phyloP scores from a whole-genome alignment of 1,140 invertebrate species.

The Drosophila santomea region DNA sequence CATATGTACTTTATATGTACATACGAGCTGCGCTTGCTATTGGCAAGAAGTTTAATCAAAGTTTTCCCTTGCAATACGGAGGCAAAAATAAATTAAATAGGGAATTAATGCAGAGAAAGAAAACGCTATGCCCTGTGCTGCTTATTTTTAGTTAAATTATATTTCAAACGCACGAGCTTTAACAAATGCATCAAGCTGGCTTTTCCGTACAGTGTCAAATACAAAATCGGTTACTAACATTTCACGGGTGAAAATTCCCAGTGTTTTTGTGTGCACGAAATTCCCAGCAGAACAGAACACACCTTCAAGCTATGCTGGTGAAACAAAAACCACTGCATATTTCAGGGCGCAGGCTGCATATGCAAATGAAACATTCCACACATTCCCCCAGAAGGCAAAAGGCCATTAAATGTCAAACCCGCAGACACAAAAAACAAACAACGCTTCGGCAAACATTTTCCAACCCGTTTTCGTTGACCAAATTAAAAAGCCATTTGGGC shows the following conservation, averaged over 20 bases:
- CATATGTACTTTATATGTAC: slow-evolving; percentile 1
- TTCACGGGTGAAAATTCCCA: background rate
- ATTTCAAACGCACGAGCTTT: no score
- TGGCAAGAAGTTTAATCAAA: slow-evolving; percentile 76
- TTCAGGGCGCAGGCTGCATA: slow-evolving; percentile 43
- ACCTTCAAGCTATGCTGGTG: slow-evolving; percentile 44
- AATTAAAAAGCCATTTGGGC: slow-evolving; percentile 60
- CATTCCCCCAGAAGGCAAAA: slow-evolving; percentile 30
- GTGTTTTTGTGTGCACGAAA: slow-evolving; percentile 15
- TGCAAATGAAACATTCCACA: slow-evolving; percentile 46
- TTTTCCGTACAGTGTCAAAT: background rate
- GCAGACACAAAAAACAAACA: slow-evolving; percentile 42
- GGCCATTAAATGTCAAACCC: slow-evolving; percentile 39
- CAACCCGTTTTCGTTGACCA: slow-evolving; percentile 59
- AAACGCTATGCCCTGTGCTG: background rate
- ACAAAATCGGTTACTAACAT: background rate
- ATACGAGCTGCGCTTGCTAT: slow-evolving; percentile 33
- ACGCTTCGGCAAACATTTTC: slow-evolving; percentile 7
- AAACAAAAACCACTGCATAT: slow-evolving; percentile 55
- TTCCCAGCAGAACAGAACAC: slow-evolving; percentile 34
- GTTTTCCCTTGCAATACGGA: slow-evolving; percentile 35
- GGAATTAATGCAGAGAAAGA: slow-evolving; percentile 30
- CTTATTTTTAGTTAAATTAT: no score
- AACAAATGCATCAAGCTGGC: no score
- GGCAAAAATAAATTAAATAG: slow-evolving; percentile 22